A percentile compares a stretch with the other conserved stretches of the same genome.
These are phyloP conservation scores for Cossypha niveicapilla DNA, from an alignment of 2,797 vertebrate species.

Conservation along the genomic window DNA sequence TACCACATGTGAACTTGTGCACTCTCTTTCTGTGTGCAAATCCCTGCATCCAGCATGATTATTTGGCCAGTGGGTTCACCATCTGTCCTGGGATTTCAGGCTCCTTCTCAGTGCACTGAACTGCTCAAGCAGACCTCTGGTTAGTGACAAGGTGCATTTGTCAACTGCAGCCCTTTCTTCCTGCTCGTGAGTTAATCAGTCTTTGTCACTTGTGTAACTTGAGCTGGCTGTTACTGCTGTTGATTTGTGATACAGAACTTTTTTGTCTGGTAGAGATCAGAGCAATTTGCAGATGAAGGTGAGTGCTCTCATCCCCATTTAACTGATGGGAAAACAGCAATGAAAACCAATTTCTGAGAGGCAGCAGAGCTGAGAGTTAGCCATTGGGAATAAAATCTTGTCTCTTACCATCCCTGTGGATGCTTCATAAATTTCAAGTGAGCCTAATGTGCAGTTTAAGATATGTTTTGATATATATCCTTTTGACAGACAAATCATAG, in stretches of 20 bases:
- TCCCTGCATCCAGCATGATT: accelerated
- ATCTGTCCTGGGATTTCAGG: neutral
- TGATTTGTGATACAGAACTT: neutral
- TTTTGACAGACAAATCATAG: slow-evolving; percentile 22
- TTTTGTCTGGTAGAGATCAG: neutral
- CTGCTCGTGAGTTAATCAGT: neutral
- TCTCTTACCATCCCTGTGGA: neutral
- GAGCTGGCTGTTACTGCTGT: neutral
- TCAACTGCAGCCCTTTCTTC: neutral
- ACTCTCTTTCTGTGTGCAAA: neutral
- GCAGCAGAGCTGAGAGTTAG: neutral
- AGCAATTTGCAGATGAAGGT: neutral
- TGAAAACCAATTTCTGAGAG: slow-evolving; percentile 2
- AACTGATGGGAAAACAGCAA: neutral
- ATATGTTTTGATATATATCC: neutral
- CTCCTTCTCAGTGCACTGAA: neutral
- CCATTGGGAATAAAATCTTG: slow-evolving; percentile 1
- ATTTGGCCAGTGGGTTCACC: neutral
- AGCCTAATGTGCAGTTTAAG: neutral
- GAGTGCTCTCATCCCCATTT: neutral
- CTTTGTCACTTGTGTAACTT: neutral
- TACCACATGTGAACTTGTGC: neutral
- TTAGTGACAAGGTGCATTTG: neutral
- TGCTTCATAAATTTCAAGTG: slow-evolving; percentile 32
- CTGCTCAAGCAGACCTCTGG: neutral